These are phyloP conservation scores for Rhagonycha lutea DNA, from an alignment of 2,888 invertebrate species.

Conservation along the genomic window DNA sequence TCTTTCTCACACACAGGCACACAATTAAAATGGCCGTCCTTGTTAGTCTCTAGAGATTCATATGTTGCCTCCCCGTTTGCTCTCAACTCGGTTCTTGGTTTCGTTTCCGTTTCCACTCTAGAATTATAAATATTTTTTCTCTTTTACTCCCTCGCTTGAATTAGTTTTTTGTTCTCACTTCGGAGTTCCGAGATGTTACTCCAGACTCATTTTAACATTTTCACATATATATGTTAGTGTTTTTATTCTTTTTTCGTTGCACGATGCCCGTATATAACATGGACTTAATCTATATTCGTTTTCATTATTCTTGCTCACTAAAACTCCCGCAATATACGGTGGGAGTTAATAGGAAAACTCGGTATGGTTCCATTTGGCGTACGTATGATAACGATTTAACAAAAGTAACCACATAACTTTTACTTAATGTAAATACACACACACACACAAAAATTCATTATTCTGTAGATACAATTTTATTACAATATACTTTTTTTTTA, in stretches of 20 bases:
- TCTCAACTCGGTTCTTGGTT: constrained; percentile 29
- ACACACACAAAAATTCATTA: neutral
- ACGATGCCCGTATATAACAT: constrained; percentile 18
- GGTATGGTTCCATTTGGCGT: neutral
- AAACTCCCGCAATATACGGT: constrained; percentile 10
- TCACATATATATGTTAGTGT: constrained; percentile 25
- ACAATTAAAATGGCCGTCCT: constrained; percentile 52
- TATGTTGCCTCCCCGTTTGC: constrained; percentile 41
- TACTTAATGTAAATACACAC: neutral
- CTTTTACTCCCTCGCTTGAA: constrained; percentile 46
- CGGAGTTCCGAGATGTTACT: constrained; percentile 32
- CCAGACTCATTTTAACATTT: constrained; percentile 29
- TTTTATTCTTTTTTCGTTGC: constrained; percentile 37
- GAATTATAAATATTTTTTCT: constrained; percentile 54
- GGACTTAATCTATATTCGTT: constrained; percentile 26
- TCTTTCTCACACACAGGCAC: constrained; percentile 41
- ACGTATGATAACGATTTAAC: neutral
- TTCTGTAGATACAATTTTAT: neutral
- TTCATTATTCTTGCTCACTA: constrained; percentile 20
- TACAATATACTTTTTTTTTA: neutral
- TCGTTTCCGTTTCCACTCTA: constrained; percentile 47
- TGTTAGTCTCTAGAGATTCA: constrained; percentile 50
- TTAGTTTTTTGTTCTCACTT: constrained; percentile 44
- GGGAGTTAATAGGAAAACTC: constrained; percentile 1
- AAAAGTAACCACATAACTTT: constrained; percentile 1